Percentiles rank a stretch among this genome's conserved stretches.
Evolutionary conservation across 2,888 invertebrate species (phyloP).

Genomic region (Diarsia brunnea): DNA sequence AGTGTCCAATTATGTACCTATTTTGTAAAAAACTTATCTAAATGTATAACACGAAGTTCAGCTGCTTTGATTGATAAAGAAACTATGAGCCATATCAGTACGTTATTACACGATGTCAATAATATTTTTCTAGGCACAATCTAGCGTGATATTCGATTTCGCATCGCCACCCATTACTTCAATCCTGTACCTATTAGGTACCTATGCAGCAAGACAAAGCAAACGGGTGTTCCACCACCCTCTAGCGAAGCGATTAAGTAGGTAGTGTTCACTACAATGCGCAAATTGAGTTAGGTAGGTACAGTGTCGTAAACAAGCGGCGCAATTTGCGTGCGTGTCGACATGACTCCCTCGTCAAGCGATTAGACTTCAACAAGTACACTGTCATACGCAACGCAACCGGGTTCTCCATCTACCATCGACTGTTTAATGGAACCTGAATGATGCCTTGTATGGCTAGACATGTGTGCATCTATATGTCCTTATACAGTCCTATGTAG

Average conservation of each 20-base stretch:
- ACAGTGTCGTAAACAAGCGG: constrained; percentile 77
- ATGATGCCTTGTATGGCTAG: constrained; percentile 56
- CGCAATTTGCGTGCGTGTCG: constrained; percentile 80
- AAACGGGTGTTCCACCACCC: constrained; percentile 35
- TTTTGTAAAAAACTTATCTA: constrained; percentile 23
- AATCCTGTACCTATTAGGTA: constrained; percentile 20
- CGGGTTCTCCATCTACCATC: constrained; percentile 71
- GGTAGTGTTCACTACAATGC: constrained; percentile 64
- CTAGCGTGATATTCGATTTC: constrained; percentile 4
- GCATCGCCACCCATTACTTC: constrained; percentile 15
- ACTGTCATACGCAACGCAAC: constrained; percentile 77
- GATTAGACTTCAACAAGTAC: constrained; percentile 78
- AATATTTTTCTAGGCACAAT: constrained; percentile 21
- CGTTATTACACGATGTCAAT: background rate
- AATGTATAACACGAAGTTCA: constrained; percentile 20
- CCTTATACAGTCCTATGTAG: no score
- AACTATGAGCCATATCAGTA: background rate
- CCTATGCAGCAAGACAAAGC: constrained; percentile 46
- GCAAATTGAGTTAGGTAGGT: constrained; percentile 79
- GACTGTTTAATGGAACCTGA: constrained; percentile 73
- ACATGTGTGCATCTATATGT: constrained; percentile 12
- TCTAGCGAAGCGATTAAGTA: constrained; percentile 68
- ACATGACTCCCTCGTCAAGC: constrained; percentile 73
- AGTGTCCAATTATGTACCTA: constrained; percentile 21
- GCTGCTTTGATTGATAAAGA: constrained; percentile 16